phyloP scores from a whole-genome alignment of 2,113 vertebrate species.

The Leptobrachium leishanense region DNA sequence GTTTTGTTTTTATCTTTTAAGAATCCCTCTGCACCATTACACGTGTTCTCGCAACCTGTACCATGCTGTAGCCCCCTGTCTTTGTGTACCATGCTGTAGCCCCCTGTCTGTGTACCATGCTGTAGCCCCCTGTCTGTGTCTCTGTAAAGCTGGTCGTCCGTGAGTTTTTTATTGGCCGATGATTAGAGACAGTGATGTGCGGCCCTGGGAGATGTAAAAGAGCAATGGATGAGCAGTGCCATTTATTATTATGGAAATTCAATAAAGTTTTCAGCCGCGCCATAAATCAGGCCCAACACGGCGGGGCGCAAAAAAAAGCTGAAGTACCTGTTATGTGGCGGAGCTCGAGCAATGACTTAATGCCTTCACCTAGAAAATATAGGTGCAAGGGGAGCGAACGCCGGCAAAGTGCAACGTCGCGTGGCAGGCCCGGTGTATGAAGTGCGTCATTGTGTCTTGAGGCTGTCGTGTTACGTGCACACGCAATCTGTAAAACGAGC shows the following conservation, averaged over 20 bases:
- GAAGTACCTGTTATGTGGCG: constrained; percentile 27
- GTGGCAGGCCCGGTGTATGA: not conserved
- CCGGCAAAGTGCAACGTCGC: too few species aligned
- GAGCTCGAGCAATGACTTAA: constrained; percentile 4
- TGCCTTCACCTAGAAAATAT: not conserved
- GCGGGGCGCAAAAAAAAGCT: constrained; percentile 56
- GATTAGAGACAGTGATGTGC: constrained; percentile 48
- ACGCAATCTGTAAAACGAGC: constrained; percentile 30
- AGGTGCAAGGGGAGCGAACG: not conserved
- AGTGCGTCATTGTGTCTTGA: constrained; percentile 22
- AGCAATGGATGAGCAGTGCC: constrained; percentile 51
- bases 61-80: not conserved
- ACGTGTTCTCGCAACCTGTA: too few species aligned
- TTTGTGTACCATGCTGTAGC: not conserved
- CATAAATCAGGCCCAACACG: constrained; percentile 63
- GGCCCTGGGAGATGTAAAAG: constrained; percentile 53
- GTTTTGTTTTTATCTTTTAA: too few species aligned
- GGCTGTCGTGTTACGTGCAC: constrained; percentile 2
- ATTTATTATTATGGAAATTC: constrained; percentile 65
- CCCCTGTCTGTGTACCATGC: not conserved
- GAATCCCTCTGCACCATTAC: too few species aligned
- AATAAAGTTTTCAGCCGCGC: constrained; percentile 61
- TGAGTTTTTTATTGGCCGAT: constrained; percentile 40
- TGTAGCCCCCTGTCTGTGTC: not conserved
- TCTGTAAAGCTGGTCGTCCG: not conserved